Percentiles rank a stretch among this genome's conserved stretches.
Evolutionary conservation across 2,113 vertebrate genomes (phyloP).

Genomic region (Blennius ocellaris): DNA sequence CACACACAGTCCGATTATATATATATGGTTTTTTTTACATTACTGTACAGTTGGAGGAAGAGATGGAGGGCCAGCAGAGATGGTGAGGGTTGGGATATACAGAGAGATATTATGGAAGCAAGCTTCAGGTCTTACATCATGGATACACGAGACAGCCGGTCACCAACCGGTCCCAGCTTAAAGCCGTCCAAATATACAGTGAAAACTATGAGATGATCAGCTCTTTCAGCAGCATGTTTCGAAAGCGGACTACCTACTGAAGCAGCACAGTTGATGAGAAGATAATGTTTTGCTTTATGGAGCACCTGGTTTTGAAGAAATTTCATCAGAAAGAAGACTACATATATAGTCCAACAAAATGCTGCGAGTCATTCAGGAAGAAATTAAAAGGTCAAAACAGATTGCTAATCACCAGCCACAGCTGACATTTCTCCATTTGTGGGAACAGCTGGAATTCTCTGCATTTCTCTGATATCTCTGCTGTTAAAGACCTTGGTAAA

Average conservation of each 20-base stretch:
- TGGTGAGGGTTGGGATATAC: conserved; percentile 43
- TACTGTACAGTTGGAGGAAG: conserved; percentile 77
- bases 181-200: conserved; percentile 36
- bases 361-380: too few species aligned
- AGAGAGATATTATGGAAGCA: conserved; percentile 40
- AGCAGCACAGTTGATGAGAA: conserved; percentile 19
- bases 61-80: conserved; percentile 58
- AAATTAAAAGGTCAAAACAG: conserved; percentile 1
- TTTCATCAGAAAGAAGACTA: conserved; percentile 21
- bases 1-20: conserved; percentile 71
- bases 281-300: conserved; percentile 21
- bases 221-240: conserved; percentile 20
- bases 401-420: background rate
- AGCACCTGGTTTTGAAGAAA: conserved; percentile 52
- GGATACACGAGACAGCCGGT: conserved; percentile 58
- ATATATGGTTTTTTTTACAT: conserved; percentile 72
- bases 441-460: background rate
- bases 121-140: conserved; percentile 58
- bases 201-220: conserved; percentile 18
- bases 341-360: too few species aligned
- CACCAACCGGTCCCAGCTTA: conserved; percentile 41
- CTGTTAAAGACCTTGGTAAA: conserved; percentile 13
- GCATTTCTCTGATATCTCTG: background rate
- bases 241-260: conserved; percentile 5
- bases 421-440: background rate